Evolutionary conservation across 37 sponge, comb jelly and placozoan species (phyloP), one percentile per base, ranked within the genome.

Genomic region (Beroe forskalii): DNA sequence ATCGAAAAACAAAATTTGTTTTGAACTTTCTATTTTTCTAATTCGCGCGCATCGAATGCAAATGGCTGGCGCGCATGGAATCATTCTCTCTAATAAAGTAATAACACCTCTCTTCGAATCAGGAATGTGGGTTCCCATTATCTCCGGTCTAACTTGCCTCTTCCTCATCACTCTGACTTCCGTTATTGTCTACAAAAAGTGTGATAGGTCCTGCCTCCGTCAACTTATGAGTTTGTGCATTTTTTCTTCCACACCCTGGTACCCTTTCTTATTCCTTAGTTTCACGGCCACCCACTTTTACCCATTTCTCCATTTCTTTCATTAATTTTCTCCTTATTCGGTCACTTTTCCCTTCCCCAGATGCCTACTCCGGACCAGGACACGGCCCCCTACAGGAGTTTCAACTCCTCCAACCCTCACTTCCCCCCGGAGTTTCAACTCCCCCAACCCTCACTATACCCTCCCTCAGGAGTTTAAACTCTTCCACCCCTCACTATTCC

Each of bases 381-480:
- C 72, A 35, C 72, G 32, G 72, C 72, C 19, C 72, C 72, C 17
- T 69, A 69, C 19, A 33, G 72, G 35, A 69, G 72, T 33, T 69
- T 69, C 72, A 69, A 69, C 72, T 69, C 72, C 8, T 69, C 72
- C 72, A 69, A 69, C 72, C 27, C 24, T n/a, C n/a, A n/a, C 66
- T 19, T 30, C 66, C 4, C 25, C 20, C 25, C 66, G 66, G 9
- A 63, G 66, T 19, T 63, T 63, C 66, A 63, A 63, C 66, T 63
- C 66, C n/a, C 25, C 66, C 66, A 63, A 63, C 66, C 60, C 9
- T 17, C 17, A 17, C 60, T 9, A 55, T 17, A 63, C 28, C 25
- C 66, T 30, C 66, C 20, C 3, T n/a, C n/a, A n/a, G n/a, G n/a
- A n/a, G n/a, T n/a, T n/a, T n/a, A n/a, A n/a, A 63, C 66, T 63